Evolutionary conservation across 1,140 invertebrate genomes (phyloP), one percentile per base, ranked within the genome.

Genomic region (Ceratina japonica): DNA sequence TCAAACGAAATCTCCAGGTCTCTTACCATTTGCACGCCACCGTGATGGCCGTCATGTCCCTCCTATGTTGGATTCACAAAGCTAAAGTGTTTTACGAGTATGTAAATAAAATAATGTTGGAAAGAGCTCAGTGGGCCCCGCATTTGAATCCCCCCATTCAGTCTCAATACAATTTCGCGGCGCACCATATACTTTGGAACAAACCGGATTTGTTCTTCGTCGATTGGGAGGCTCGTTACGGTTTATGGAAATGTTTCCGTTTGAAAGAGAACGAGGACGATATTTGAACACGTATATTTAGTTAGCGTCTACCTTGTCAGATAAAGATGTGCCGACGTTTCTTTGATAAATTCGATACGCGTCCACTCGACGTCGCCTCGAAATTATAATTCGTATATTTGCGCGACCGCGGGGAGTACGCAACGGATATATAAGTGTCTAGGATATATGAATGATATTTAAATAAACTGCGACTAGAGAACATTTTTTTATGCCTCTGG

Each of bases 201-300:
- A 94, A 95, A 59, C 92, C 94, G 0, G 93, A 94, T 10, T 80
- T 95, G 1, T 95, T 94, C 84, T 94, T 95, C 44, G 91, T 94
- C 31, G 94, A 95, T 81, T 95, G 94, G 94, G 94, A 95, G 80
- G 90, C 93, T 3, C 89, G 94, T 52, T 95, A 94, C 72, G 94
- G 94, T 5, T 83, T 95, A 3, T 95, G 94, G 94, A 94, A 94
- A 87, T 93, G 93, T 82, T 95, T 95, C 83, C 87, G 89, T 61
- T 49, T 86, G 8, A 52, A 16, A 5, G 61, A 80, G 8, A 65
- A 15, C 2, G 63, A 56, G 0, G 59, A 83, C 1, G 18, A 10
- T 52, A 61, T 61, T 37, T 13, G 1, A 51, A 61, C 10, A 37
- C 16, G n/a, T 71, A 7, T 12, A 20, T 18, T 51, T 56, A 13